phyloP scores from a whole-genome alignment of 2,888 invertebrate species.

The Eremobia ochroleuca region DNA sequence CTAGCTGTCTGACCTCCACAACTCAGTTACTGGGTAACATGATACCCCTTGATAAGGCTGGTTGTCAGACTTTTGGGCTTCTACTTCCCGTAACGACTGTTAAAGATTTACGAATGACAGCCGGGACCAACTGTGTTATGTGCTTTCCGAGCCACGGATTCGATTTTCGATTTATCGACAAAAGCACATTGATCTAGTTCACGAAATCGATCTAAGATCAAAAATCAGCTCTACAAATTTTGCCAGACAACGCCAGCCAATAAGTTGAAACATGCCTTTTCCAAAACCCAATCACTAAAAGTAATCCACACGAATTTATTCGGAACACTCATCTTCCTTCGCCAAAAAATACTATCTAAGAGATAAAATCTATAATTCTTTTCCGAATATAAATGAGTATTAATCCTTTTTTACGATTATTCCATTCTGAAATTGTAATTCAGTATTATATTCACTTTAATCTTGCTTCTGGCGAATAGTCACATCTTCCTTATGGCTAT shows the following conservation, averaged over 20 bases:
- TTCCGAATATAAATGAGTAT: conserved; percentile 43
- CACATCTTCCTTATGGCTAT: conserved; percentile 23
- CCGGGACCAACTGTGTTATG: too few species aligned
- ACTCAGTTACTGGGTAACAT: too few species aligned
- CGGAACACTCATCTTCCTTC: conserved; percentile 17
- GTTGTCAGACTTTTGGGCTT: too few species aligned
- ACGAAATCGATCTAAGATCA: not conserved
- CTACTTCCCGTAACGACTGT: too few species aligned
- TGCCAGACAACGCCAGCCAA: conserved; percentile 3
- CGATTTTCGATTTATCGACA: too few species aligned
- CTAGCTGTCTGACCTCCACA: too few species aligned
- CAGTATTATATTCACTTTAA: conserved; percentile 39
- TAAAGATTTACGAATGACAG: too few species aligned
- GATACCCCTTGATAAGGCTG: too few species aligned
- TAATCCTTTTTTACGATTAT: conserved; percentile 49
- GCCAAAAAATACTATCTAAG: conserved; percentile 41
- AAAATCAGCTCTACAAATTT: conserved; percentile 18
- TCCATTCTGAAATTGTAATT: conserved; percentile 48
- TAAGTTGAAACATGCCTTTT: conserved; percentile 33
- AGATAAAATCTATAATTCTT: conserved; percentile 48
- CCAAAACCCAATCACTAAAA: conserved; percentile 40
- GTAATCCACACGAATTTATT: conserved; percentile 53
- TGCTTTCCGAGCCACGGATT: too few species aligned
- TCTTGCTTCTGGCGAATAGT: conserved; percentile 27
- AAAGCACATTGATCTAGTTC: too few species aligned